Evolutionary conservation across 2,113 vertebrate species (phyloP).

Genomic region (Hippocampus zosterae): DNA sequence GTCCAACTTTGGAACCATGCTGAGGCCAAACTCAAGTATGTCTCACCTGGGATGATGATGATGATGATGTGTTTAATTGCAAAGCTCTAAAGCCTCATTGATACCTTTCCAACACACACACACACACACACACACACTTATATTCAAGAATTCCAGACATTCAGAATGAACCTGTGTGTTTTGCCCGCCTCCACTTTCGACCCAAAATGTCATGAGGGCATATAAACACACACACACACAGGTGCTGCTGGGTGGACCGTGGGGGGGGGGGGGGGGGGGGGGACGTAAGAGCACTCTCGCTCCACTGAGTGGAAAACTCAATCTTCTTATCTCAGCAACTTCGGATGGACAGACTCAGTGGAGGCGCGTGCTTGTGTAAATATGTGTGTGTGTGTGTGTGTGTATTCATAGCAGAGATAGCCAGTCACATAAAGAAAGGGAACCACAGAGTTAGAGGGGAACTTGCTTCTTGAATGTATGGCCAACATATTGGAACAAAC

Average conservation of each 20-base stretch:
- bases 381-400: slow-evolving; percentile 9
- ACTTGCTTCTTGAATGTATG: slow-evolving; percentile 35
- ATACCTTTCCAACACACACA: slow-evolving; percentile 16
- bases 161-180: slow-evolving; percentile 45
- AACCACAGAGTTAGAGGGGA: slow-evolving; percentile 27
- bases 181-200: slow-evolving; percentile 40
- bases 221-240: slow-evolving; percentile 45
- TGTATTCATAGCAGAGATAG: slow-evolving; percentile 8
- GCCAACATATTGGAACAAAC: slow-evolving; percentile 54
- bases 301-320: slow-evolving; percentile 75
- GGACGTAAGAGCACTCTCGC: slow-evolving; percentile 64
- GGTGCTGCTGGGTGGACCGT: slow-evolving; percentile 61
- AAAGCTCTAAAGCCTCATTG: slow-evolving; percentile 35
- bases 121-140: slow-evolving; percentile 2
- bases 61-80: slow-evolving; percentile 31
- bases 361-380: slow-evolving; percentile 64
- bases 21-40: slow-evolving; percentile 22
- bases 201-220: slow-evolving; percentile 53
- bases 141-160: slow-evolving; percentile 33
- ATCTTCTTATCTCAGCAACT: slow-evolving; percentile 79
- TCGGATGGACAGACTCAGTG: slow-evolving; percentile 56
- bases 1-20: slow-evolving; percentile 30
- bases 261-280: slow-evolving; percentile 63
- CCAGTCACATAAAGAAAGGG: slow-evolving; percentile 19
- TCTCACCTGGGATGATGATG: slow-evolving; percentile 10